Evolutionary conservation across 53 echinoderm and acorn worm genomes (phyloP), one percentile per base, ranked within the genome.

Genomic region (Crossaster papposus): DNA sequence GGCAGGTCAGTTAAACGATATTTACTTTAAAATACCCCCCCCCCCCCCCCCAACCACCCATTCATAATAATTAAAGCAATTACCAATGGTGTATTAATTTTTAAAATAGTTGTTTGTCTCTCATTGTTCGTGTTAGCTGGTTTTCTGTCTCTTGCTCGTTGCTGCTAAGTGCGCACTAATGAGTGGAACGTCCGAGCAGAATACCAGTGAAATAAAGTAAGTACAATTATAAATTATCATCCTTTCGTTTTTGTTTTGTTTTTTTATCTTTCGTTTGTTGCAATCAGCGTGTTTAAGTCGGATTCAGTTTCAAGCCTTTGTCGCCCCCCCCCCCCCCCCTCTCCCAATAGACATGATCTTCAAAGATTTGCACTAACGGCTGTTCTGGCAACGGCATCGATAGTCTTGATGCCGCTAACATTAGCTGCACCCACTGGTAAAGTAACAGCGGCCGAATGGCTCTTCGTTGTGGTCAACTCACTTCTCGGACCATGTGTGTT

Each of bases 401-500:
- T 85, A 73, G 8, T 71, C 8, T 72, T 85, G 85, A 22, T 85
- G 72, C 85, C 85, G 10, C 18, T 53, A n/a, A 30, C 85, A 2
- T 73, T 85, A 33, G 71, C 85, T 30, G 1, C 85, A 52, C 85
- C 73, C 55, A 32, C 53, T 54, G 85, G 85, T 23, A 33, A 72
- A 50, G 22, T 85, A 85, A 85, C 85, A 73, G 72, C 85, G 0
- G 23, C 14, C 14, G 72, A 85, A 29, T 85, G 85, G 85, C 15
- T 85, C 58, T 85, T 85, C n/a, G 72, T 72, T 3, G 55, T 73
- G 10, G 30, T 33, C 33, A 85, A 85, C 72, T 44, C 73, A 15
- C 52, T 85, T 52, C 73, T 6, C 9, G 85, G 85, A 17, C 85
- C 53, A 4, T 71, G 53, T 52, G 14, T 52, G 17, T 51, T 85